Conservation (phyloP, 2,113 vertebrate genomes). For the Salvator merianae region DNA sequence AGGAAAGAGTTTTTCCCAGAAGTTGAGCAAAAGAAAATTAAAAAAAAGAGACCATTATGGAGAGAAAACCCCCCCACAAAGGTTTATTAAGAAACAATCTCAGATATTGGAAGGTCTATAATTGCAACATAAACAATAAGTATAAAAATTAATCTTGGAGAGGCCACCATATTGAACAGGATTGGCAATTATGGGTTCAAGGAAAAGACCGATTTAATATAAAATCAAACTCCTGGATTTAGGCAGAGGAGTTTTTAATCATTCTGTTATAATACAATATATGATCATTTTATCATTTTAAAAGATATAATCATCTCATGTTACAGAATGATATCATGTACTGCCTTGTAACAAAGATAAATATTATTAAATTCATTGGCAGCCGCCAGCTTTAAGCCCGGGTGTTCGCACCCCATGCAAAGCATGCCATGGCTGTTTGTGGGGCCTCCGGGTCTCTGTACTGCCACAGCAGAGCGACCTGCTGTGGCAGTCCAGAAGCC, state of each 20-base stretch:
- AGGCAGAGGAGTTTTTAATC: neutral
- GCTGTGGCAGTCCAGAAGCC: too few species aligned
- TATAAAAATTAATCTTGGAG: neutral
- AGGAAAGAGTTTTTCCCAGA: slow-evolving; percentile 23
- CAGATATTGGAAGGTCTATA: neutral
- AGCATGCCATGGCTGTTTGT: too few species aligned
- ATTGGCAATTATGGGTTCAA: neutral
- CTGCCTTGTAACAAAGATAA: neutral
- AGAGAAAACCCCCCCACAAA: neutral
- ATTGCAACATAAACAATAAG: slow-evolving; percentile 22
- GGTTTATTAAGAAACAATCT: neutral
- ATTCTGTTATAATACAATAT: neutral
- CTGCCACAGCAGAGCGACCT: too few species aligned
- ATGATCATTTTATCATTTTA: neutral
- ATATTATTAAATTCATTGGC: neutral
- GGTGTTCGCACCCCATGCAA: too few species aligned
- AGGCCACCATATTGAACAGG: too few species aligned
- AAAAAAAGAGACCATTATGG: neutral
- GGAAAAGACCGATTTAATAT: slow-evolving; percentile 10
- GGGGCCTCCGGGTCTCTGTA: too few species aligned
- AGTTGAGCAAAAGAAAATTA: slow-evolving; percentile 23
- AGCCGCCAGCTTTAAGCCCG: too few species aligned
- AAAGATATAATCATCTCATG: neutral
- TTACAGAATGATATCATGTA: neutral
- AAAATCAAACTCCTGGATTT: neutral